Percentiles rank a stretch among this genome's conserved stretches.
Conservation (phyloP, 2,113 vertebrate species). For the Platichthys flesus region DNA sequence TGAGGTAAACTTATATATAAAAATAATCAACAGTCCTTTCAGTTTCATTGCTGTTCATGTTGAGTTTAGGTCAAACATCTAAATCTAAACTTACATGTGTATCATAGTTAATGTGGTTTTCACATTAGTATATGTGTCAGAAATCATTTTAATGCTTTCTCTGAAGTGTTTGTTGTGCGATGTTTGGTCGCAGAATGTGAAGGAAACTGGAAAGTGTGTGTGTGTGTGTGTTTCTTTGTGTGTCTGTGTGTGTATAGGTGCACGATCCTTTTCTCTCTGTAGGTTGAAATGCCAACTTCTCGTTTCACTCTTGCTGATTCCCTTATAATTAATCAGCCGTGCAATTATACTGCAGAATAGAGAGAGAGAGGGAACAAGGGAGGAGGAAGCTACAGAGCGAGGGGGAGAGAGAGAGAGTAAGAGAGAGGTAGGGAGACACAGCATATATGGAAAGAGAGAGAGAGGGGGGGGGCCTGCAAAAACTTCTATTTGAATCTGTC, state of each 20-base stretch:
- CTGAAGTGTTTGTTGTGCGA: too few relatives aligned
- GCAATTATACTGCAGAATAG: constrained; percentile 74
- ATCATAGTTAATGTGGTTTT: background rate
- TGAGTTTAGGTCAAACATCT: background rate
- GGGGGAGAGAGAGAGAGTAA: constrained; percentile 1
- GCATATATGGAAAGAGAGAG: background rate
- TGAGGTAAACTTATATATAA: too few relatives aligned
- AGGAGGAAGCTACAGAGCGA: constrained; percentile 4
- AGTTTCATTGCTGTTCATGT: too few relatives aligned
- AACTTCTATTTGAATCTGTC: constrained; percentile 55
- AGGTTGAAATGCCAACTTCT: constrained; percentile 71
- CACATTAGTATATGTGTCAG: background rate
- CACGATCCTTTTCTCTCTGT: constrained; percentile 42
- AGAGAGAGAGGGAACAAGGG: constrained; percentile 18
- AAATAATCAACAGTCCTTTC: too few relatives aligned
- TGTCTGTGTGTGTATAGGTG: constrained; percentile 34
- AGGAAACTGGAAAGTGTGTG: background rate
- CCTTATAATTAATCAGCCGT: constrained; percentile 81
- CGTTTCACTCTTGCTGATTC: constrained; percentile 74
- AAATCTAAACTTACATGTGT: background rate
- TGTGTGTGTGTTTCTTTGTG: constrained; percentile 19
- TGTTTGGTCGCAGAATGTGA: too few relatives aligned
- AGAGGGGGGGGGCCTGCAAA: constrained; percentile 33
- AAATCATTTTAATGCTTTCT: too few relatives aligned
- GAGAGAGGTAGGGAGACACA: constrained; percentile 9